These are phyloP conservation scores for Microcebus ravelobensis DNA, from an alignment of 2,113 vertebrate genomes.

Conservation along the genomic window DNA sequence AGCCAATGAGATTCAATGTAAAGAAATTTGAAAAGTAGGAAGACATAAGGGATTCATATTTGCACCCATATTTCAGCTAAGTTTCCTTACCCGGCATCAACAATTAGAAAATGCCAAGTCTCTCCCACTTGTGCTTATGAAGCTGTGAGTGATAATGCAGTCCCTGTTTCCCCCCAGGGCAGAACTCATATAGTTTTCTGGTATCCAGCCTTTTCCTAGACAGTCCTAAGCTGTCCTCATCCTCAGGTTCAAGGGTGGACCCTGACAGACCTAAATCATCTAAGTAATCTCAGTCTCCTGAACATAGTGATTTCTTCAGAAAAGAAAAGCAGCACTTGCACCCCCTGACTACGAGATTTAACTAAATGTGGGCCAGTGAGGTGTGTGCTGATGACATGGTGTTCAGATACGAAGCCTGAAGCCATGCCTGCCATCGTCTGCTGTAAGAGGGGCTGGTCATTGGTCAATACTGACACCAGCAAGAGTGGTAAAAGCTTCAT, in stretches of 20 bases:
- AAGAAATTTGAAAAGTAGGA: neutral
- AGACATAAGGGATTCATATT: neutral
- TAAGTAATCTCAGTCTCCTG: neutral
- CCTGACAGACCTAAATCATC: neutral
- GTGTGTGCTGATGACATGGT: neutral
- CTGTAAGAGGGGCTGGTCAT: neutral
- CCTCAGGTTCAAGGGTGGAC: neutral
- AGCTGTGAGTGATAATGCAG: neutral
- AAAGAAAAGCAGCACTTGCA: neutral
- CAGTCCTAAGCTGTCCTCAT: neutral
- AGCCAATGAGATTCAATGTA: neutral
- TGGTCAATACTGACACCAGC: neutral
- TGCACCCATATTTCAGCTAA: neutral
- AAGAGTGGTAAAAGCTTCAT: neutral
- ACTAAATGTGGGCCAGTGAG: neutral
- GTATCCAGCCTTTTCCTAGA: neutral
- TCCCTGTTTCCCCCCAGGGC: neutral
- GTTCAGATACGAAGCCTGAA: neutral
- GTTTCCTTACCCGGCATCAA: neutral
- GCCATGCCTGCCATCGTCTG: neutral
- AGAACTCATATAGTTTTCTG: neutral
- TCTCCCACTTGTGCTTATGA: neutral
- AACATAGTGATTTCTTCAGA: neutral
- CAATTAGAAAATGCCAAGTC: neutral
- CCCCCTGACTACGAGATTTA: neutral